Conservation (phyloP, 2,888 invertebrate species). For the Synanthedon andrenaeformis region DNA sequence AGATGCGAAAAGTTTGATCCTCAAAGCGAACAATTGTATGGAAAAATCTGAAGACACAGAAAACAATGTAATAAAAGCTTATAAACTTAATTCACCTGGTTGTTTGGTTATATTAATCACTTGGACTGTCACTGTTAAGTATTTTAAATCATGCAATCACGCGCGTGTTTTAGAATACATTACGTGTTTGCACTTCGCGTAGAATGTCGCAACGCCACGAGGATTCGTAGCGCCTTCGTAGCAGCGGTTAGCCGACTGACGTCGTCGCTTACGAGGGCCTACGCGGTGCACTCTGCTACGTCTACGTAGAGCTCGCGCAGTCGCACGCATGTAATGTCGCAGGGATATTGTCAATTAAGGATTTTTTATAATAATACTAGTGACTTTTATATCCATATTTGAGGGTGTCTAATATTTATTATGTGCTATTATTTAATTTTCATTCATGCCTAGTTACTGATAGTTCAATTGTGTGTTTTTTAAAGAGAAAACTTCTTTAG, state of each 20-base stretch:
- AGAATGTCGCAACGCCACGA: constrained; percentile 7
- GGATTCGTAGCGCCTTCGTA: constrained; percentile 21
- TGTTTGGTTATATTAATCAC: constrained; percentile 53
- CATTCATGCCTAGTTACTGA: too few species aligned
- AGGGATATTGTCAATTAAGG: too few species aligned
- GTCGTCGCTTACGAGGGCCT: constrained; percentile 18
- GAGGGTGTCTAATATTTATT: too few species aligned
- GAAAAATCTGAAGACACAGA: constrained; percentile 13
- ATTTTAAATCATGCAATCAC: constrained; percentile 46
- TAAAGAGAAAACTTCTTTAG: too few species aligned
- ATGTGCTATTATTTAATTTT: too few species aligned
- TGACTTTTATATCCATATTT: too few species aligned
- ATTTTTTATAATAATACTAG: too few species aligned
- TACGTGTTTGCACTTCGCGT: constrained; percentile 24
- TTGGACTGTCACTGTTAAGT: constrained; percentile 47
- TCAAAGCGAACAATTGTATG: constrained; percentile 29
- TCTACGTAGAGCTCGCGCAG: constrained; percentile 40
- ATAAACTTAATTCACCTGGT: constrained; percentile 49
- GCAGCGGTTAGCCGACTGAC: constrained; percentile 39
- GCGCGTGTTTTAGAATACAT: constrained; percentile 34
- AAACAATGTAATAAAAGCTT: constrained; percentile 1
- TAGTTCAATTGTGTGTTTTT: too few species aligned
- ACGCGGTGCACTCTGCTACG: constrained; percentile 29
- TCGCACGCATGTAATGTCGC: constrained; percentile 22
- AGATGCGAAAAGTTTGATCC: constrained; percentile 33